phyloP scores from a whole-genome alignment of 2,888 invertebrate species.

The Meghimatium bilineatum region DNA sequence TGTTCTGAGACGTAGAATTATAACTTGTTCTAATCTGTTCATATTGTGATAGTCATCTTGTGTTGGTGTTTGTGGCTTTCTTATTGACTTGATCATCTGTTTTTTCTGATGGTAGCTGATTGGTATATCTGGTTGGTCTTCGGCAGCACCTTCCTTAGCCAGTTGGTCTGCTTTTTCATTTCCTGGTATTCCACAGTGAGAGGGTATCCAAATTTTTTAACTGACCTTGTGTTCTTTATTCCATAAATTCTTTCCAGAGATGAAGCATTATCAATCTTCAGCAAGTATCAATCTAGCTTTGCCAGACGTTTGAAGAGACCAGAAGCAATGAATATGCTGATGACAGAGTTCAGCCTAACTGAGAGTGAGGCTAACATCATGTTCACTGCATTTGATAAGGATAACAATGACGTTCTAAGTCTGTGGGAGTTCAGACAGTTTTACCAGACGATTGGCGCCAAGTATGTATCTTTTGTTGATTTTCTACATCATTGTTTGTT shows the following conservation, averaged over 20 bases:
- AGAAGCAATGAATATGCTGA: constrained; percentile 62
- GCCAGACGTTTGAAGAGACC: constrained; percentile 63
- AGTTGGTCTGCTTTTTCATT: no score
- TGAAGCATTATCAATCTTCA: constrained; percentile 65
- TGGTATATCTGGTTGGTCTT: no score
- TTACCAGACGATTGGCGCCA: constrained; percentile 62
- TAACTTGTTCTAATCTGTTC: no score
- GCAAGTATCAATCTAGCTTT: constrained; percentile 65
- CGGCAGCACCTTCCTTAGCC: no score
- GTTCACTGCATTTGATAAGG: constrained; percentile 70
- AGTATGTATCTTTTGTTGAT: constrained; percentile 55
- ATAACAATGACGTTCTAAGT: constrained; percentile 64
- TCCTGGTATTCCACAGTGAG: no score
- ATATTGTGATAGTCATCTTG: no score
- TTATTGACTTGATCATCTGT: no score
- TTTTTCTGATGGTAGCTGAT: no score
- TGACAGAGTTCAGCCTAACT: constrained; percentile 62
- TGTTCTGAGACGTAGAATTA: no score
- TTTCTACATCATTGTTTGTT: no score
- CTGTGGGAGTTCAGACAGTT: constrained; percentile 72
- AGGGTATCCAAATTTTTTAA: no score
- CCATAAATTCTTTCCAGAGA: constrained; percentile 56
- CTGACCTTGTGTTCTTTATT: neutral
- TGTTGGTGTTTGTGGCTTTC: no score
- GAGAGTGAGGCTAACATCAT: constrained; percentile 60